Evolutionary conservation across 2,888 invertebrate species (phyloP).

Genomic region (Ganaspis brasiliensis): DNA sequence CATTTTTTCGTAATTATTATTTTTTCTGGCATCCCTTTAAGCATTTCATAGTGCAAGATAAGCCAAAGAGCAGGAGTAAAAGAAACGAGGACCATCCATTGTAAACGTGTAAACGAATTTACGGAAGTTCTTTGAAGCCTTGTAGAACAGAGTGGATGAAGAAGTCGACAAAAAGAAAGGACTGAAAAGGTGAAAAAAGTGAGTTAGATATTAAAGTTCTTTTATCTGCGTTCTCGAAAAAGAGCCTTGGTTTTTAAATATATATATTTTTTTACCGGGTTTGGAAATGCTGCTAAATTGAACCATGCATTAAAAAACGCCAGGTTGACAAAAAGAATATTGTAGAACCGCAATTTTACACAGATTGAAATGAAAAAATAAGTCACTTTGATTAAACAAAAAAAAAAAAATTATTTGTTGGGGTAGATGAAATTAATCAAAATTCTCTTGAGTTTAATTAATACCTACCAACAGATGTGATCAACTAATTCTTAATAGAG

Average conservation of each 20-base stretch:
- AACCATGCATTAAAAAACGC: background rate
- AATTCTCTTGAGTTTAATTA: conserved; percentile 3
- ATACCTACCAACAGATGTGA: conserved; percentile 15
- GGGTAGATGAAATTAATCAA: background rate
- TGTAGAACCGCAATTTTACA: background rate
- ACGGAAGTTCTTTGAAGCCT: conserved; percentile 68
- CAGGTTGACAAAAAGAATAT: background rate
- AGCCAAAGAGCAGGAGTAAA: conserved; percentile 58
- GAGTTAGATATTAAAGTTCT: conserved; percentile 13
- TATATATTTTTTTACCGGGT: background rate
- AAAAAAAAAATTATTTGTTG: too few relatives aligned
- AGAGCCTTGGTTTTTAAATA: background rate
- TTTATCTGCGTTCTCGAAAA: background rate
- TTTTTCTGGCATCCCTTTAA: conserved; percentile 48
- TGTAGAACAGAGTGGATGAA: conserved; percentile 59
- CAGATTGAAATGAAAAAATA: background rate
- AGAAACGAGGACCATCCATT: conserved; percentile 62
- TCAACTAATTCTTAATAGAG: conserved; percentile 11
- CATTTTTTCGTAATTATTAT: conserved; percentile 22
- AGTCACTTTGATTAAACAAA: too few relatives aligned
- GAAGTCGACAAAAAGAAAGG: conserved; percentile 48
- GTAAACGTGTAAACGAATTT: conserved; percentile 74
- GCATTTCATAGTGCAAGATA: conserved; percentile 52
- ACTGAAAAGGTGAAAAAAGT: conserved; percentile 41
- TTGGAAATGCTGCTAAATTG: background rate